Percentiles rank a stretch among this genome's conserved stretches.
These are phyloP conservation scores for Phragmatobia fuliginosa DNA, from an alignment of 2,888 invertebrate species.

Conservation along the genomic window DNA sequence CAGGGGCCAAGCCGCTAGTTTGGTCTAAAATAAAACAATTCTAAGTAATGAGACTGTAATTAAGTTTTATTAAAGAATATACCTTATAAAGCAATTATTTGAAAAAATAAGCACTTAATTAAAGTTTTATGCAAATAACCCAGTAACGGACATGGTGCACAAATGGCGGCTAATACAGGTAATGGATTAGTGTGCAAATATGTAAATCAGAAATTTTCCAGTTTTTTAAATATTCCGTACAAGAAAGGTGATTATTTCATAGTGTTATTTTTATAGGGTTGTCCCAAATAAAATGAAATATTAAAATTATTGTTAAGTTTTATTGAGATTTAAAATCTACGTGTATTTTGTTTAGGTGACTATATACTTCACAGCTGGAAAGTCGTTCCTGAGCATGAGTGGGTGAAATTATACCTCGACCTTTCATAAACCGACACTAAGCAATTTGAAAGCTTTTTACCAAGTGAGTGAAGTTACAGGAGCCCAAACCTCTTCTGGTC, in stretches of 20 bases:
- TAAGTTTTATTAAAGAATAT: neutral
- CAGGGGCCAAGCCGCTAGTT: neutral
- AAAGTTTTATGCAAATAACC: constrained; percentile 34
- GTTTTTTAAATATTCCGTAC: constrained; percentile 72
- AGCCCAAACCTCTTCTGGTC: no score
- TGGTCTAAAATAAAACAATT: neutral
- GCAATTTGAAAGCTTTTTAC: no score
- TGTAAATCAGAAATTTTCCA: constrained; percentile 74
- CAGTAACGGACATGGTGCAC: constrained; percentile 36
- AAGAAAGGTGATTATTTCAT: constrained; percentile 67
- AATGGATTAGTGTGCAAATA: constrained; percentile 72
- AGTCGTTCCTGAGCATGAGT: no score
- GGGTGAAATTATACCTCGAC: no score
- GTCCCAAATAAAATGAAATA: constrained; percentile 11
- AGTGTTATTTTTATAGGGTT: constrained; percentile 61
- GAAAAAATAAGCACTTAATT: constrained; percentile 25
- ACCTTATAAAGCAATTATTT: constrained; percentile 7
- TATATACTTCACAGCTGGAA: no score
- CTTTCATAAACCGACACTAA: no score
- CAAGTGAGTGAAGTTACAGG: no score
- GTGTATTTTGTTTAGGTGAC: no score
- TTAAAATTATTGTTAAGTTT: neutral
- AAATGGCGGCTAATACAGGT: constrained; percentile 59
- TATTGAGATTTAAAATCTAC: neutral
- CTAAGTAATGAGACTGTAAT: neutral